phyloP scores from a whole-genome alignment of 2,113 vertebrate species.

The Nibea coibor region DNA sequence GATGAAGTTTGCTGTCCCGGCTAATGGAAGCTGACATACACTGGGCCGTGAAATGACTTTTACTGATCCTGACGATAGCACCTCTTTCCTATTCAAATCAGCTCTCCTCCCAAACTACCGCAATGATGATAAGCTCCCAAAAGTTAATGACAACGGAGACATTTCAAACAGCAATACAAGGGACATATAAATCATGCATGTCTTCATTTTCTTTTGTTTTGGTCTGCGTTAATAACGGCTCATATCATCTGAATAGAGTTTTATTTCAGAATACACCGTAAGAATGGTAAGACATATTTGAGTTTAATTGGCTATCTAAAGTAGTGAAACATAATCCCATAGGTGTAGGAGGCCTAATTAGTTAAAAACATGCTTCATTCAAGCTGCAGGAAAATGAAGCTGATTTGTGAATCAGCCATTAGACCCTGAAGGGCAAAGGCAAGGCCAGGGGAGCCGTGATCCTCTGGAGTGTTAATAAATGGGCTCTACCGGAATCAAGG shows the following conservation, averaged over 20 bases:
- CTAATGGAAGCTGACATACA: conserved; percentile 78
- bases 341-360: conserved; percentile 66
- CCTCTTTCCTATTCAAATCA: conserved; percentile 72
- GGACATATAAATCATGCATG: conserved; percentile 11
- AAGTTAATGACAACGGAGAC: conserved; percentile 57
- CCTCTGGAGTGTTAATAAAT: conserved; percentile 41
- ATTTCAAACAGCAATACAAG: conserved; percentile 40
- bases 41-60: conserved; percentile 79
- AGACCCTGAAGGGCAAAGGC: conserved; percentile 52
- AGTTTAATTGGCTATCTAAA: conserved; percentile 50
- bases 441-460: conserved; percentile 30
- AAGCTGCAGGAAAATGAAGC: conserved; percentile 35
- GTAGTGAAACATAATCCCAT: conserved; percentile 34
- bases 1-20: conserved; percentile 68
- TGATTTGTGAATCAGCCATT: conserved; percentile 53
- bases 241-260: conserved; percentile 5
- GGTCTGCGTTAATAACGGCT: conserved; percentile 7
- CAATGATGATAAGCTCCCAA: conserved; percentile 60
- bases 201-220: conserved; percentile 36
- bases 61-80: conserved; percentile 73
- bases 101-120: conserved; percentile 44
- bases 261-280: conserved; percentile 12
- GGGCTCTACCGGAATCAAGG: conserved; percentile 28
- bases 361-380: conserved; percentile 43
- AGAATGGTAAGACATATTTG: conserved; percentile 8